Evolutionary conservation across 2,113 vertebrate species (phyloP), one percentile per base, ranked within the genome.

Genomic region (Bujurquina vittata): DNA sequence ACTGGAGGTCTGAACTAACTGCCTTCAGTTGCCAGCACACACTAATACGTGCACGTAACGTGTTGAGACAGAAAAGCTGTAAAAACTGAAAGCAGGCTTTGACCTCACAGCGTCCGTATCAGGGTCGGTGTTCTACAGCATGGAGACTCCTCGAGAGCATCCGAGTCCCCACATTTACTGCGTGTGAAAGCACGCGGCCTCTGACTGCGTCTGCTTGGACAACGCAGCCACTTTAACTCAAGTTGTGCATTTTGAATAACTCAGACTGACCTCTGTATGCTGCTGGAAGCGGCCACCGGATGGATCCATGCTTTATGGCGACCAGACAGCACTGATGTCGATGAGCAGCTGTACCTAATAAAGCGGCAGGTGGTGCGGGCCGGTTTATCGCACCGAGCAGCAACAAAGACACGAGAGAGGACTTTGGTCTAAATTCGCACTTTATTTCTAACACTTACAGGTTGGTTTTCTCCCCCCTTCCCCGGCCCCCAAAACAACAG

Each of bases 391-490:
- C 35, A 35, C 14, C 2, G 54, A n/a, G 40, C 4, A 83, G 61
- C 12, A 62, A 85, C 43, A 84, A 72, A 77, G 56, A 91, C 57
- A 76, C 81, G 0, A 49, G 60, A 72, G 55, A 57, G 73, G 69
- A 88, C 85, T 86, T 93, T 94, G 94, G 93, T 94, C 94, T 95
- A 95, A 94, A 91, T 94, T 93, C 80, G 89, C 90, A 93, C 92
- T 95, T 95, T 95, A 95, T 94, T 95, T 92, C 93, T 94, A 95
- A 94, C 94, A 95, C 93, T 91, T 94, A 95, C 93, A 94, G 92
- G 88, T 94, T 93, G 80, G 85, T 86, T 89, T 92, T 80, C 84
- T 89, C 81, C 93, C 92, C 85, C 31, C 82, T 87, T 90, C 88
- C 91, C 89, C 75, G 80, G 58, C 84, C 90, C 90, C 92, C 84